Evolutionary conservation across 2,797 vertebrate species (phyloP).

Genomic region (Agapornis canus): DNA sequence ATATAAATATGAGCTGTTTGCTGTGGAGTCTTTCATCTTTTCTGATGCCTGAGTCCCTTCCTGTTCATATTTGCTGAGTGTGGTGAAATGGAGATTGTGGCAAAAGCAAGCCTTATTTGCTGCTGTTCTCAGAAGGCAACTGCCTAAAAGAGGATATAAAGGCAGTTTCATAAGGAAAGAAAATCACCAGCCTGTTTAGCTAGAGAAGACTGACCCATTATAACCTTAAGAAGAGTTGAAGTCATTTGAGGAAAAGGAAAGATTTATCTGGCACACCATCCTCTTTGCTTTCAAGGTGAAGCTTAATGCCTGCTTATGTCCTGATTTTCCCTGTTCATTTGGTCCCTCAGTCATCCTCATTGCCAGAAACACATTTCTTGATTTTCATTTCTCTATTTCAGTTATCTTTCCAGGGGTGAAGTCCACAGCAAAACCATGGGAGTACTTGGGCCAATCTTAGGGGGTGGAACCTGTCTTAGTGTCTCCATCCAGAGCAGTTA

Average conservation of each 20-base stretch:
- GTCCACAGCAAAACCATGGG: background rate
- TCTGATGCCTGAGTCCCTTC: slow-evolving; percentile 19
- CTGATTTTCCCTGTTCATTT: background rate
- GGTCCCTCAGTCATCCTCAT: background rate
- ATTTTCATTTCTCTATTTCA: background rate
- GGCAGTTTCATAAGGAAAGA: slow-evolving; percentile 66
- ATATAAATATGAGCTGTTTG: slow-evolving; percentile 12
- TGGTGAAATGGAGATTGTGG: slow-evolving; percentile 25
- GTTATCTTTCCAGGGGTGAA: background rate
- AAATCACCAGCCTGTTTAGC: slow-evolving; percentile 46
- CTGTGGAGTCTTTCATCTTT: slow-evolving; percentile 26
- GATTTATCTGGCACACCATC: background rate
- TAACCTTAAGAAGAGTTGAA: slow-evolving; percentile 50
- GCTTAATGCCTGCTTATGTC: background rate
- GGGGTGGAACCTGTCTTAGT: background rate
- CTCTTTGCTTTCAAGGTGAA: slow-evolving; percentile 29
- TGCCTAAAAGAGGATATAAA: slow-evolving; percentile 58
- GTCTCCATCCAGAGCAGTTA: background rate
- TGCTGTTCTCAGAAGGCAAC: slow-evolving; percentile 48
- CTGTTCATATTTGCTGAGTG: slow-evolving; percentile 71
- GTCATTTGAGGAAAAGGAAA: slow-evolving; percentile 22
- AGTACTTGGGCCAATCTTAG: background rate
- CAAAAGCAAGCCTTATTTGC: background rate
- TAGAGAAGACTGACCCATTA: slow-evolving; percentile 11
- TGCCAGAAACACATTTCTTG: background rate